phyloP scores from a whole-genome alignment of 2,888 invertebrate genomes.

The Magallana nippona region DNA sequence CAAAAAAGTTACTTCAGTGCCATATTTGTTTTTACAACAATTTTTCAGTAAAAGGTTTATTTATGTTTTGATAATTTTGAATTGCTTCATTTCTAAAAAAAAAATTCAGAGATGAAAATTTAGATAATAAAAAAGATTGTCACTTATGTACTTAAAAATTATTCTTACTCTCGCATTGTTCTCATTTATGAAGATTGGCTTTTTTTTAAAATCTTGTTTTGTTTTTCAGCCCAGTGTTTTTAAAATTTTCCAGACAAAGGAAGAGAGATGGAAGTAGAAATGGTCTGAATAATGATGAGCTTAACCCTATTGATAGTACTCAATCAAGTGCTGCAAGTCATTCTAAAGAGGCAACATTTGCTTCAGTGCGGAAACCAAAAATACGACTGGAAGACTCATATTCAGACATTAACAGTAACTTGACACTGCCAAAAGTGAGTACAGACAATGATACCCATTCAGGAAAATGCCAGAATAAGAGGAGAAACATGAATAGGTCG shows the following conservation, averaged over 20 bases:
- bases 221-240: background rate
- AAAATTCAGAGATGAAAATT: no score
- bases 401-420: background rate
- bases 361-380: background rate
- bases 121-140: no score
- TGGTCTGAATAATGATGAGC: background rate
- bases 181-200: no score
- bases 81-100: no score
- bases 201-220: background rate
- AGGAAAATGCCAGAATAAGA: background rate
- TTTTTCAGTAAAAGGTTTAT: no score
- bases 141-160: no score
- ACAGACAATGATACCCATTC: background rate
- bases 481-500: no score
- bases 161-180: no score
- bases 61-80: no score
- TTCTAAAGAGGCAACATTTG: background rate
- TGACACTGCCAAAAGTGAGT: background rate
- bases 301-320: background rate
- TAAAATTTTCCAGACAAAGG: conserved; percentile 9
- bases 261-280: background rate
- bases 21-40: no score
- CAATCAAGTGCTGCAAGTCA: background rate
- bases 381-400: background rate
- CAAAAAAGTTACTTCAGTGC: no score